Base-by-base conservation (phyloP, 2,113 vertebrate species). In the Strix aluco region DNA sequence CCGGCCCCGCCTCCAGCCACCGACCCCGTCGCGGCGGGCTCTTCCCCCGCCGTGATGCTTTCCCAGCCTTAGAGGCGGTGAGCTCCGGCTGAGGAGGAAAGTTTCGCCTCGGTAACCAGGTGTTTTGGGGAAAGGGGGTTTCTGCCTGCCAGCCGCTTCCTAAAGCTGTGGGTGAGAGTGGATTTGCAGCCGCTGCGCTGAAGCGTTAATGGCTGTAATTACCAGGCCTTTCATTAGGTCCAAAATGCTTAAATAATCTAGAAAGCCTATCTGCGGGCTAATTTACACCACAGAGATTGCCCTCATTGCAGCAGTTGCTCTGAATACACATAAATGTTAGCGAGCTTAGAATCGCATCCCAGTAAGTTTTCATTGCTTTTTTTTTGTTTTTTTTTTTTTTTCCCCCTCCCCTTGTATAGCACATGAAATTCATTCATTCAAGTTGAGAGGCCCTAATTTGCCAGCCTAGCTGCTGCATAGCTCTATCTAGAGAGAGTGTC, bases 21-120 rank as follows among this genome's bases (percentile, higher is more conserved):
- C 40, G 38, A 27, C 30, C 12, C 59, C 63, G 13, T 54, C 3
- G 32, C 36, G 13, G 82, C 27, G 2, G 61, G 40, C 18, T 2
- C 58, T 44, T 20, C 3, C 32, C 32, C 27, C 5, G 1, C 30
- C 25, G 17, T 0, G 36, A 1, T 44, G 44, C 77, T 42, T 66
- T 9, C 27, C 34, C 57, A 10, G 52, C 71, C 25, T 13, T 8
- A 17, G 42, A 30, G 52, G 11, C 32, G 2, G 51, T 0, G 34
- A 38, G 55, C 52, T 22, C 32, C 15, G 15, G 4, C 52, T 15
- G 62, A 38, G n/a, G 15, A 29, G 51, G 15, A 32, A 85, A 82
- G 66, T 92, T 93, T 82, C 36, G 2, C 54, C 36, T 54, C 22
- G 8, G 67, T 10, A 36, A 62, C 20, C 72, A n/a, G 71, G 44